These are phyloP conservation scores for Hormaphis cornu DNA, from an alignment of 1,140 invertebrate genomes.

Conservation along the genomic window DNA sequence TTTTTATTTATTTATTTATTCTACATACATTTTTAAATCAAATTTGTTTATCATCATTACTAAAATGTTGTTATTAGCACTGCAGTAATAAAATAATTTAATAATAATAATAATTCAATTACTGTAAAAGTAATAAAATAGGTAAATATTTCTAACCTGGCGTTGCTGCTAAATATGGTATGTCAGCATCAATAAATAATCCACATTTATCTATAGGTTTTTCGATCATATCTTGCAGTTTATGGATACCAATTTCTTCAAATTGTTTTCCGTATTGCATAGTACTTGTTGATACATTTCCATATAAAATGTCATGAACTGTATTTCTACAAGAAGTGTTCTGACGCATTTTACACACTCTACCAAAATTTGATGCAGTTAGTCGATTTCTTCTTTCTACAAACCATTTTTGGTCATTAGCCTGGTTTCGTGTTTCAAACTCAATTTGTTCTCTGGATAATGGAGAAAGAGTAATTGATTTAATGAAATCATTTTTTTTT, in stretches of 20 bases:
- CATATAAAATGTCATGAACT: neutral
- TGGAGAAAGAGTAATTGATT: neutral
- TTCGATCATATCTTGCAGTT: neutral
- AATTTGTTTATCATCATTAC: too few relatives aligned
- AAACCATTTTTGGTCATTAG: neutral
- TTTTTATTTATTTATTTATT: too few relatives aligned
- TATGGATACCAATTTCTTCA: neutral
- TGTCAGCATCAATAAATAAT: neutral
- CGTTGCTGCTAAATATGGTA: neutral
- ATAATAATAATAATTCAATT: too few relatives aligned
- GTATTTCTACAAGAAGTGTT: neutral
- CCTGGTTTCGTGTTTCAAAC: neutral
- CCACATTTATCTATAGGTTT: neutral
- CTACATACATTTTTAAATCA: too few relatives aligned
- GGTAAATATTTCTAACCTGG: neutral
- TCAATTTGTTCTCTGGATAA: neutral
- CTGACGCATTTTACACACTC: neutral
- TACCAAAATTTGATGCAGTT: constrained; percentile 3
- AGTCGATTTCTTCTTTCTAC: neutral
- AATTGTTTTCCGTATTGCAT: neutral
- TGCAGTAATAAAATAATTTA: too few relatives aligned
- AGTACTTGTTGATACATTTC: neutral
- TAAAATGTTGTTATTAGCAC: too few relatives aligned
- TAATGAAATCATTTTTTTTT: neutral
- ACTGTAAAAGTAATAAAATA: too few relatives aligned